Conservation (phyloP, 2,888 invertebrate species). For the Tipula vernalis region DNA sequence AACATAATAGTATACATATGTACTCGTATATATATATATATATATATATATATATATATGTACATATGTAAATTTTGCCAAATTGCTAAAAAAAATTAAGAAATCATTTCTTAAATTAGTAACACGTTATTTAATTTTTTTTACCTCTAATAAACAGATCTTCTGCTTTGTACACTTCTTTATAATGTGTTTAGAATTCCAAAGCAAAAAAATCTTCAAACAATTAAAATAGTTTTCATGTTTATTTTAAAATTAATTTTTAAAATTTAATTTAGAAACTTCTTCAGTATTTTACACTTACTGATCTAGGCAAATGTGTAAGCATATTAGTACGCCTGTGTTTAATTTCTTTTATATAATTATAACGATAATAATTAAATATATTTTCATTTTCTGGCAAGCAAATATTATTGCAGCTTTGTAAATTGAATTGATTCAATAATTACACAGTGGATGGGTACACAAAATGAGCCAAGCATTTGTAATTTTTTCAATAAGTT, state of each 20-base stretch:
- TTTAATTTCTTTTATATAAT: neutral
- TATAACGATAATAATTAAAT: neutral
- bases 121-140: neutral
- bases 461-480: too few species aligned
- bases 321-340: neutral
- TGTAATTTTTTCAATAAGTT: too few species aligned
- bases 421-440: neutral
- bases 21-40: neutral
- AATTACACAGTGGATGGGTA: neutral
- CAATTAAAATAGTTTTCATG: neutral
- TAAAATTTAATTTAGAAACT: neutral
- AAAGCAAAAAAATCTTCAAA: neutral
- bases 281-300: neutral
- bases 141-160: neutral
- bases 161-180: neutral
- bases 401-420: neutral
- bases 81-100: neutral
- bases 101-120: neutral
- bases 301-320: neutral
- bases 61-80: neutral
- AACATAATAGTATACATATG: neutral
- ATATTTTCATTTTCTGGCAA: neutral
- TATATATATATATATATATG: too few species aligned
- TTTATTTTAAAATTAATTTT: neutral
- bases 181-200: neutral